Evolutionary conservation across 2,888 invertebrate species (phyloP), one percentile per base, ranked within the genome.

Genomic region (Drosophila heteroneura): DNA sequence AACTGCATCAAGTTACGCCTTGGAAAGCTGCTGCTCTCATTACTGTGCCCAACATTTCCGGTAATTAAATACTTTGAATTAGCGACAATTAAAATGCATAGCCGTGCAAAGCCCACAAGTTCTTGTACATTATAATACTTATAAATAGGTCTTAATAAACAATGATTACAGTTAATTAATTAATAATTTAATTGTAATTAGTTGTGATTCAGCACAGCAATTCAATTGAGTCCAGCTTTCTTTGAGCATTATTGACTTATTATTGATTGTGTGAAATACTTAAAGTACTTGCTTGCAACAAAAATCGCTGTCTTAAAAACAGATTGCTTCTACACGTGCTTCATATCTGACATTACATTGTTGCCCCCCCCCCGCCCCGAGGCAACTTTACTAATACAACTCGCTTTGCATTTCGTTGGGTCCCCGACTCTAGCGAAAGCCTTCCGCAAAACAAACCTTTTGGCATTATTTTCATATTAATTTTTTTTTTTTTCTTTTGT

Each of bases 1-100:
- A 62, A 49, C 69, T 76, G 68, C 61, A 74, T 62, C 64, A 59
- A 79, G 68, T 62, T 68, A 22, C 57, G 60, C 30, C 26, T 56
- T 56, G 59, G 26, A 63, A 35, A 35, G 62, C 63, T 44, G 30
- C 33, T 16, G 33, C 39, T n/a, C 44, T 44, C 53, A 52, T 47
- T 39, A 44, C 32, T 28, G 35, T 22, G 52, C 47, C 32, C n/a
- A 59, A 77, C 37, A 70, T 26, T 62, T 61, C 57, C 60, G 53
- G 33, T 35, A 64, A 73, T 60, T 78, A 78, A 77, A 66, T 66
- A 61, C 67, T 53, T 65, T 52, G 53, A 52, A 67, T 22, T 72
- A 61, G 28, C 72, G 14, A 12, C 63, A 71, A 63, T 71, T 71
- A 57, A 63, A 60, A 49, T 57, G 26, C 28, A 33, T 53, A 57